phyloP scores from a whole-genome alignment of 2,113 vertebrate genomes.

The Cololabis saira region DNA sequence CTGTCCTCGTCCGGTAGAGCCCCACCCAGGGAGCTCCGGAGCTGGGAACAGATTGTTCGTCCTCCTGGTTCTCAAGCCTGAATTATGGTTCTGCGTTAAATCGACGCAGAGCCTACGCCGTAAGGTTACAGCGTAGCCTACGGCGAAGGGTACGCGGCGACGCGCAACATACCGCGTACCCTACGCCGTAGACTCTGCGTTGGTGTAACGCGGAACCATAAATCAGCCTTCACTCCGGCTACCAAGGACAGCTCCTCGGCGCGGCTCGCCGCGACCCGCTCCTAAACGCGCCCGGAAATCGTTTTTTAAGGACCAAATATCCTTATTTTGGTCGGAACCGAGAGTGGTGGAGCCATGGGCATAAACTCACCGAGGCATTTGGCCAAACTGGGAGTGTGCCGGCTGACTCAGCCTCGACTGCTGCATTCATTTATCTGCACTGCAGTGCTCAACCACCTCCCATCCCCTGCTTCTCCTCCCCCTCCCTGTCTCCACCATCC shows the following conservation, averaged over 20 bases:
- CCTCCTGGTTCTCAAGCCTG: too few relatives aligned
- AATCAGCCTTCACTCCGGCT: conserved; percentile 25
- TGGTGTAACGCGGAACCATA: too few relatives aligned
- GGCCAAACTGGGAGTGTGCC: conserved; percentile 77
- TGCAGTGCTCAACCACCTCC: conserved; percentile 82
- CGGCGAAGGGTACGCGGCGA: too few relatives aligned
- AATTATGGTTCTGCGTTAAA: too few relatives aligned
- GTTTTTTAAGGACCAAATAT: neutral
- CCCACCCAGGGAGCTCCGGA: conserved; percentile 28
- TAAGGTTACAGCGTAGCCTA: too few relatives aligned
- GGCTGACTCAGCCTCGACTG: conserved; percentile 84
- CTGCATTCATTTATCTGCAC: conserved; percentile 87
- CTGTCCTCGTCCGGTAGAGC: conserved; percentile 1
- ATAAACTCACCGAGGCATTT: conserved; percentile 54
- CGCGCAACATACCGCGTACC: too few relatives aligned
- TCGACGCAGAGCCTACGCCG: too few relatives aligned
- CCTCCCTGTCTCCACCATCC: conserved; percentile 36
- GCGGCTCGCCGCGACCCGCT: neutral
- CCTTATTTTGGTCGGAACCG: conserved; percentile 2
- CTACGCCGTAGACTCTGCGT: too few relatives aligned
- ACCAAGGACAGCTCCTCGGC: conserved; percentile 57
- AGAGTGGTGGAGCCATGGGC: conserved; percentile 10
- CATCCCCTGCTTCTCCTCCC: conserved; percentile 33
- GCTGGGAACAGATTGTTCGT: neutral
- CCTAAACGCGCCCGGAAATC: neutral